A percentile compares a stretch with the other conserved stretches of the same genome.
phyloP scores from a whole-genome alignment of 2,797 vertebrate genomes.

The Tachyglossus aculeatus region DNA sequence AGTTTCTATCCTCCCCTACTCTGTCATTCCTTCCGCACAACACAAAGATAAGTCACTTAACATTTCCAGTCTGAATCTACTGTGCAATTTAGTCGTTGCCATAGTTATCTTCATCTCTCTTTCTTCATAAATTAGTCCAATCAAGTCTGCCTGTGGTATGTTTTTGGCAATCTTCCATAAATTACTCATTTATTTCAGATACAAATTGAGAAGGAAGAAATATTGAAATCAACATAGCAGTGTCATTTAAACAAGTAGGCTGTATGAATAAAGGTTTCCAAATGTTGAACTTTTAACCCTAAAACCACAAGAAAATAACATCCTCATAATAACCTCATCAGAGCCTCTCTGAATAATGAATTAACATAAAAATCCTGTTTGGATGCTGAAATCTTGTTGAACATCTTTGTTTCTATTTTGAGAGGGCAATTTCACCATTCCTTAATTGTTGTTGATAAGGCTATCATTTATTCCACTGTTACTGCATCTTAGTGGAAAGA shows the following conservation, averaged over 20 bases:
- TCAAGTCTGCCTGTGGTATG: conserved; percentile 8
- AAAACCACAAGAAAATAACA: not conserved
- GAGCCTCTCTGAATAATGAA: not conserved
- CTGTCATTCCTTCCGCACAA: no score
- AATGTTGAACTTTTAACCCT: not conserved
- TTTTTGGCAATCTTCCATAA: not conserved
- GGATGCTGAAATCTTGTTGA: not conserved
- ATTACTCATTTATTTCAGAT: conserved; percentile 14
- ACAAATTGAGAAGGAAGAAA: conserved; percentile 10
- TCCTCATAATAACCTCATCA: not conserved
- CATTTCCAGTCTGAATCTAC: not conserved
- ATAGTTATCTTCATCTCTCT: conserved; percentile 24
- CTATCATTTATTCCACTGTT: not conserved
- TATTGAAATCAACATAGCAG: not conserved
- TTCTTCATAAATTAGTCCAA: conserved; percentile 20
- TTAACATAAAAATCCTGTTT: not conserved
- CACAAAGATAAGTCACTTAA: no score
- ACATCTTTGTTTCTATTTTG: not conserved
- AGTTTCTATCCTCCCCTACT: no score
- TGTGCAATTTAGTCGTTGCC: conserved; percentile 1
- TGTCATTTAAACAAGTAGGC: conserved; percentile 1
- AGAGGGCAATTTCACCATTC: not conserved
- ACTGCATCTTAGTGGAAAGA: no score
- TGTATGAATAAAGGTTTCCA: not conserved
- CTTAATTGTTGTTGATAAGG: not conserved